Percentiles rank a stretch among this genome's conserved stretches.
Conservation (phyloP, 2,797 vertebrate genomes). For the Amphiprion clarkii region DNA sequence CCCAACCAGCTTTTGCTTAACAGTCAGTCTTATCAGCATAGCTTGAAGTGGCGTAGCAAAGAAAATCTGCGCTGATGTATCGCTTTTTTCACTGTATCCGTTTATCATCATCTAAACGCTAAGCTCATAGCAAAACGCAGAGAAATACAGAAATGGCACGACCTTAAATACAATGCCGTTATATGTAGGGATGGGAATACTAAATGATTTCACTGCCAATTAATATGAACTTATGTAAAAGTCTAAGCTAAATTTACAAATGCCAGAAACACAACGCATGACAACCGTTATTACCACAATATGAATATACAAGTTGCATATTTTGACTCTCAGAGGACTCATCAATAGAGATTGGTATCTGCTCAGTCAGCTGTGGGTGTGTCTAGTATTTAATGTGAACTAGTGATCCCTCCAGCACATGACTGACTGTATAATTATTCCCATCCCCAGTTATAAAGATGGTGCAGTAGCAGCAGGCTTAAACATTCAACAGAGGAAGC, state of each 20-base stretch:
- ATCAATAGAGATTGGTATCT: constrained; percentile 13
- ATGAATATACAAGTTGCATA: constrained; percentile 59
- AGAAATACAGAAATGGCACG: constrained; percentile 40
- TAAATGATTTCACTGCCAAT: constrained; percentile 30
- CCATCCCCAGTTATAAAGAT: constrained; percentile 39
- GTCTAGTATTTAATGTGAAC: constrained; percentile 9
- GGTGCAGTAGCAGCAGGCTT: constrained; percentile 48
- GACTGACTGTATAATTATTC: constrained; percentile 23
- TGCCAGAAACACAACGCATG: constrained; percentile 37
- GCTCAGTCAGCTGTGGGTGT: neutral
- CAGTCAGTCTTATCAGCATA: constrained; percentile 35
- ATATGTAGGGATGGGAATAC: constrained; percentile 47
- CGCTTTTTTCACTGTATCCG: constrained; percentile 22
- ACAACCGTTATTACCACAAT: constrained; percentile 31
- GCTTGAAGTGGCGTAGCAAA: constrained; percentile 35
- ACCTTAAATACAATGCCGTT: constrained; percentile 27
- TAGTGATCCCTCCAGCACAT: constrained; percentile 15
- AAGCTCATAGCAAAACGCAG: constrained; percentile 44
- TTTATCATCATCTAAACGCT: constrained; percentile 33
- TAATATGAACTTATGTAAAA: constrained; percentile 40
- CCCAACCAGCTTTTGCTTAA: constrained; percentile 36
- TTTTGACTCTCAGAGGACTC: constrained; percentile 28
- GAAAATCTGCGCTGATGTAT: constrained; percentile 39
- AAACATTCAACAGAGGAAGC: constrained; percentile 62
- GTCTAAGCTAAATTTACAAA: constrained; percentile 24